Percentiles rank a stretch among this genome's conserved stretches.
These are phyloP conservation scores for Drosophila meridiana DNA, from an alignment of 2,888 invertebrate genomes.

Conservation along the genomic window DNA sequence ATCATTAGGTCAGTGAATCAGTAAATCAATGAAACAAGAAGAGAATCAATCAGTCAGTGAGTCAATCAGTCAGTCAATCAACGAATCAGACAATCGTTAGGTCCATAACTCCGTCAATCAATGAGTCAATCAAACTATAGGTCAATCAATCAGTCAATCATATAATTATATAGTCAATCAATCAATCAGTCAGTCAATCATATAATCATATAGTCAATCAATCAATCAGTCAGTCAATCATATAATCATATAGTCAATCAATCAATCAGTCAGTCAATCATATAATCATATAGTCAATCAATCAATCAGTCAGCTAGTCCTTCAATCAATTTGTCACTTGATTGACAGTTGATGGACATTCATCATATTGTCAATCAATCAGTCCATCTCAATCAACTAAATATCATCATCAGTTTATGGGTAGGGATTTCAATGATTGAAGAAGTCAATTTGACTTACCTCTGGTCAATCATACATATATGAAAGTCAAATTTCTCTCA, in stretches of 20 bases:
- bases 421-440: neutral
- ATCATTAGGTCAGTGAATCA: neutral
- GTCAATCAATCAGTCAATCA: neutral
- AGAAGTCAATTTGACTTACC: too few species aligned
- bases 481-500: neutral
- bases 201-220: neutral
- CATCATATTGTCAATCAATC: neutral
- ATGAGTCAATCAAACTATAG: too few species aligned
- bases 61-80: neutral
- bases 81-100: too few species aligned
- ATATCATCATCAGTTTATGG: neutral
- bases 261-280: neutral
- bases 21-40: neutral
- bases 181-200: neutral
- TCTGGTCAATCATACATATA: neutral
- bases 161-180: neutral
- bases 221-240: neutral
- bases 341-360: neutral
- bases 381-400: neutral
- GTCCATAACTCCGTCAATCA: neutral
- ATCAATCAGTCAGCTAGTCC: neutral
- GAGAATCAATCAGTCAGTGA: neutral
- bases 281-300: neutral
- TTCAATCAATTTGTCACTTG: neutral
- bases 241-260: too few species aligned